phyloP scores from a whole-genome alignment of 1,140 invertebrate genomes.

The Trichonephila clavipes region DNA sequence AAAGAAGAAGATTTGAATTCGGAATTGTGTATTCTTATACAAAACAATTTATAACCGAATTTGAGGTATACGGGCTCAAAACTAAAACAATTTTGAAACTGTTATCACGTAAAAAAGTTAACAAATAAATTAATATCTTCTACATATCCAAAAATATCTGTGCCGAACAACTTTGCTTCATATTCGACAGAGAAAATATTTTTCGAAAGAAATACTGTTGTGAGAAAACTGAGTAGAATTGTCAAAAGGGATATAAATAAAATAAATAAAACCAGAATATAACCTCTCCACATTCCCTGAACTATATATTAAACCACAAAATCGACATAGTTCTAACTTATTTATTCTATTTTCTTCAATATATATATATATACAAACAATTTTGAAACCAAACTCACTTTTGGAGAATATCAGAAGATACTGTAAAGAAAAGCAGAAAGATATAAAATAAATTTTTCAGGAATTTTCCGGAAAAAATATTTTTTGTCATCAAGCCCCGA shows the following conservation, averaged over 20 bases:
- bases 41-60: too few relatives aligned
- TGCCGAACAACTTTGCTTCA: neutral
- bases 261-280: neutral
- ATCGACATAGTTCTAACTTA: neutral
- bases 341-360: conserved; percentile 5
- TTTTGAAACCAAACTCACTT: neutral
- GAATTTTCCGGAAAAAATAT: neutral
- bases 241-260: neutral
- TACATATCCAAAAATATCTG: neutral
- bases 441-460: neutral
- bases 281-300: neutral
- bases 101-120: neutral
- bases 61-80: neutral
- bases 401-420: neutral
- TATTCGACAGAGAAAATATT: neutral
- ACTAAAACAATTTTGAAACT: neutral
- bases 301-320: neutral
- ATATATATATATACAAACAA: neutral
- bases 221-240: neutral
- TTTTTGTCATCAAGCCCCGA: neutral
- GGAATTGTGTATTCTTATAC: too few relatives aligned
- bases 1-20: neutral
- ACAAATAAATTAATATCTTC: neutral
- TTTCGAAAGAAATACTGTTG: neutral
- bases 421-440: neutral